Evolutionary conservation across 2,888 invertebrate genomes (phyloP).

Genomic region (Chirona hameri): DNA sequence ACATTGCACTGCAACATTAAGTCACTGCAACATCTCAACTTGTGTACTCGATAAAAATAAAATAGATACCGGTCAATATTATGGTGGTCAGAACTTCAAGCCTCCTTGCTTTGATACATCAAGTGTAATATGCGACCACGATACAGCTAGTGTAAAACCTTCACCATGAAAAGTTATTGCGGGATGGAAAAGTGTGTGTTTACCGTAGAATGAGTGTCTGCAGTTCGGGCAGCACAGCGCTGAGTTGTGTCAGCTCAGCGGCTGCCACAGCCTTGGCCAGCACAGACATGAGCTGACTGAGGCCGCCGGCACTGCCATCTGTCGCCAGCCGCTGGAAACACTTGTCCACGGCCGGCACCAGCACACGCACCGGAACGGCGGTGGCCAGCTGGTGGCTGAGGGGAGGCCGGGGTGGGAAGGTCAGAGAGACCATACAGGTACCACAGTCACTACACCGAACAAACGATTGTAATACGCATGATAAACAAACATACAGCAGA

Average conservation of each 20-base stretch:
- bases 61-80: too few relatives aligned
- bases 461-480: too few relatives aligned
- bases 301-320: slow-evolving; percentile 54
- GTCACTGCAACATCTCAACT: too few relatives aligned
- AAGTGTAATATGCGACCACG: too few relatives aligned
- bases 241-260: slow-evolving; percentile 62
- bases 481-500: too few relatives aligned
- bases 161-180: too few relatives aligned
- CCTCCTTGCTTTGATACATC: too few relatives aligned
- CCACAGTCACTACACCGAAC: too few relatives aligned
- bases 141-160: too few relatives aligned
- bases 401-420: not conserved
- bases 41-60: too few relatives aligned
- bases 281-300: slow-evolving; percentile 70
- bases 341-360: slow-evolving; percentile 68
- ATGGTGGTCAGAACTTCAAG: too few relatives aligned
- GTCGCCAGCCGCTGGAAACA: slow-evolving; percentile 60
- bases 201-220: slow-evolving; percentile 67
- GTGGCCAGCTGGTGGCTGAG: slow-evolving; percentile 43
- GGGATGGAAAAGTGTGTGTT: slow-evolving; percentile 34
- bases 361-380: slow-evolving; percentile 63
- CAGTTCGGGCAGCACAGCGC: slow-evolving; percentile 62
- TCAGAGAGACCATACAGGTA: not conserved
- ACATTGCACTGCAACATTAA: too few relatives aligned
- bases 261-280: slow-evolving; percentile 67